Evolutionary conservation across 1,140 invertebrate genomes (phyloP).

Genomic region (Ladona fulva): DNA sequence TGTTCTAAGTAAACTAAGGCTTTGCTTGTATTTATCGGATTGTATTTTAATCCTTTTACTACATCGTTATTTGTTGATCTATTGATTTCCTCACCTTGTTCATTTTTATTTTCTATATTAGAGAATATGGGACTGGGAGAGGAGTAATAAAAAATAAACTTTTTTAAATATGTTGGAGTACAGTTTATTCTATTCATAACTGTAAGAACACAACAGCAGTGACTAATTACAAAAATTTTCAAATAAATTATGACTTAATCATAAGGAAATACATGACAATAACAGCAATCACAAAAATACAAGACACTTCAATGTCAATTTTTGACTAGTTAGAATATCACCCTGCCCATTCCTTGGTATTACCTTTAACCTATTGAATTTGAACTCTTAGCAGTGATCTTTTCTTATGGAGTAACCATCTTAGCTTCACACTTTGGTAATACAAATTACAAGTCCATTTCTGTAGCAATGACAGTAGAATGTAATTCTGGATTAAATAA

Average conservation of each 20-base stretch:
- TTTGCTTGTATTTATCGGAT: neutral
- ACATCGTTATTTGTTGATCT: conserved; percentile 4
- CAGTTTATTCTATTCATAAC: neutral
- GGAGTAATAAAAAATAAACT: neutral
- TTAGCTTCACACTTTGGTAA: no score
- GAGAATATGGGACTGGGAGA: neutral
- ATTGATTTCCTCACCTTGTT: conserved; percentile 11
- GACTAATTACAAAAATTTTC: conserved; percentile 2
- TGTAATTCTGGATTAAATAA: no score
- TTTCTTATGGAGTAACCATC: no score
- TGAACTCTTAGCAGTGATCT: no score
- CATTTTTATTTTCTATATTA: conserved; percentile 5
- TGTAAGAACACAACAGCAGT: neutral
- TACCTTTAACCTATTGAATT: no score
- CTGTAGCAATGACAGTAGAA: no score
- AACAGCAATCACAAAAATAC: neutral
- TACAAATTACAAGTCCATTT: no score
- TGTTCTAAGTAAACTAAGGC: neutral
- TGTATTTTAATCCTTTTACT: conserved; percentile 1
- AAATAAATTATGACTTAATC: no score
- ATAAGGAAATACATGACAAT: no score
- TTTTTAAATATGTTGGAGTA: conserved; percentile 11
- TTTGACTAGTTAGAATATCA: no score
- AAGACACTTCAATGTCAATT: neutral
- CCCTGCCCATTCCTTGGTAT: no score